Conservation (phyloP, 2,113 vertebrate species). For the Rhinogobius similis region DNA sequence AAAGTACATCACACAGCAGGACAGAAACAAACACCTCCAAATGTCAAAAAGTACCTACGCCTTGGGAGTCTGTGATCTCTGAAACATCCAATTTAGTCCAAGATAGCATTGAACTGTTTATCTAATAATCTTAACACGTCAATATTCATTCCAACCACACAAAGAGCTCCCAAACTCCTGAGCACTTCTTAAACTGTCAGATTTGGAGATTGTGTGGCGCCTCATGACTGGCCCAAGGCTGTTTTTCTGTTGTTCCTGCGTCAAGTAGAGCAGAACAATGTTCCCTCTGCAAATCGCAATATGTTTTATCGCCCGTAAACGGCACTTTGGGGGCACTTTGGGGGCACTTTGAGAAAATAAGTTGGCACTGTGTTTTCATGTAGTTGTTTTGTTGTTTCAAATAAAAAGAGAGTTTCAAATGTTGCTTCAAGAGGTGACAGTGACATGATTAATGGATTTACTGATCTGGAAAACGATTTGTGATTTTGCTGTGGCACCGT, state of each 20-base stretch:
- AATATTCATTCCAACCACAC: slow-evolving; percentile 30
- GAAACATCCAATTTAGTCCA: background rate
- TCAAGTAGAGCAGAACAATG: slow-evolving; percentile 39
- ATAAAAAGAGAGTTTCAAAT: background rate
- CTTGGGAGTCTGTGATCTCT: background rate
- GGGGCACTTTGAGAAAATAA: slow-evolving; percentile 38
- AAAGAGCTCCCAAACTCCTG: slow-evolving; percentile 2
- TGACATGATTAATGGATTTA: background rate
- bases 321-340: slow-evolving; percentile 19
- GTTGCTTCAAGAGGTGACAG: background rate
- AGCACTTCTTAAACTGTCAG: slow-evolving; percentile 49
- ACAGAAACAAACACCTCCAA: too few relatives aligned
- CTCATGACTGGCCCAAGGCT: slow-evolving; percentile 25
- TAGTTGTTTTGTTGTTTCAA: slow-evolving; percentile 15
- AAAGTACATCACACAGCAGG: too few relatives aligned
- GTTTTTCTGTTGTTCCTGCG: slow-evolving; percentile 36
- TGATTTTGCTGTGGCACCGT: too few relatives aligned
- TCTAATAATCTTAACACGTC: slow-evolving; percentile 27
- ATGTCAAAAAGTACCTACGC: too few relatives aligned
- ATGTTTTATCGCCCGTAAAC: slow-evolving; percentile 36
- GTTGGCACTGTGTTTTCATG: slow-evolving; percentile 12
- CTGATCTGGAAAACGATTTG: background rate
- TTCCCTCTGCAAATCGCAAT: slow-evolving; percentile 23
- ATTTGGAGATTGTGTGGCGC: slow-evolving; percentile 43
- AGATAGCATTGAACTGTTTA: background rate